Evolutionary conservation across 2,113 vertebrate genomes (phyloP).

Genomic region (Apodemus speciosus): DNA sequence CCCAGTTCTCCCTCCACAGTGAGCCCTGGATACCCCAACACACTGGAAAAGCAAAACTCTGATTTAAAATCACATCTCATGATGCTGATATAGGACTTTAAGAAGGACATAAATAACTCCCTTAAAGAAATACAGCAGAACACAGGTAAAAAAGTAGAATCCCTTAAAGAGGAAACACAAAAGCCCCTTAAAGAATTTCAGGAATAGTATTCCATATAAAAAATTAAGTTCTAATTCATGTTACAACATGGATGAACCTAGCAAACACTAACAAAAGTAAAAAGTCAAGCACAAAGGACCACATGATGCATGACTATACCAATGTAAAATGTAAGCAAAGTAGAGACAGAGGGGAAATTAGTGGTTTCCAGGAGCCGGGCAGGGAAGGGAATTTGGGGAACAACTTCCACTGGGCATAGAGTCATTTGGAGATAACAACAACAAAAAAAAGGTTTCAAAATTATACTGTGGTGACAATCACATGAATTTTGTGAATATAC

Average conservation of each 20-base stretch:
- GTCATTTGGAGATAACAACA: background rate
- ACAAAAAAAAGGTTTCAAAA: conserved; percentile 54
- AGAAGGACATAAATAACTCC: too few species aligned
- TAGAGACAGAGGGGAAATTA: conserved; percentile 9
- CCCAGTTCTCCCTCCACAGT: too few species aligned
- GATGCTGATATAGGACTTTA: too few species aligned
- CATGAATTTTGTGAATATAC: background rate
- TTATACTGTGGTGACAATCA: conserved; percentile 3
- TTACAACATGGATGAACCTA: background rate
- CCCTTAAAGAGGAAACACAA: too few species aligned
- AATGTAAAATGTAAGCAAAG: conserved; percentile 16
- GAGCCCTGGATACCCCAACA: too few species aligned
- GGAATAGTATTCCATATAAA: background rate
- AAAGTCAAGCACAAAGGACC: conserved; percentile 4
- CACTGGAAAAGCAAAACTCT: too few species aligned
- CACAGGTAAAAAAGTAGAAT: too few species aligned
- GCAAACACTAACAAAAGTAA: conserved; percentile 28
- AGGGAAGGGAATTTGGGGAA: background rate
- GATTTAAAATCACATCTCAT: too few species aligned
- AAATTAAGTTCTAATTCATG: conserved; percentile 1
- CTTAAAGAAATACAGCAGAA: too few species aligned
- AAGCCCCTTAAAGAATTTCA: too few species aligned
- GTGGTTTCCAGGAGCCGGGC: background rate
- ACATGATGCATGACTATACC: background rate
- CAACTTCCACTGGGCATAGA: background rate